phyloP scores from a whole-genome alignment of 1,140 invertebrate species.

The Andrena cerasifolii region DNA sequence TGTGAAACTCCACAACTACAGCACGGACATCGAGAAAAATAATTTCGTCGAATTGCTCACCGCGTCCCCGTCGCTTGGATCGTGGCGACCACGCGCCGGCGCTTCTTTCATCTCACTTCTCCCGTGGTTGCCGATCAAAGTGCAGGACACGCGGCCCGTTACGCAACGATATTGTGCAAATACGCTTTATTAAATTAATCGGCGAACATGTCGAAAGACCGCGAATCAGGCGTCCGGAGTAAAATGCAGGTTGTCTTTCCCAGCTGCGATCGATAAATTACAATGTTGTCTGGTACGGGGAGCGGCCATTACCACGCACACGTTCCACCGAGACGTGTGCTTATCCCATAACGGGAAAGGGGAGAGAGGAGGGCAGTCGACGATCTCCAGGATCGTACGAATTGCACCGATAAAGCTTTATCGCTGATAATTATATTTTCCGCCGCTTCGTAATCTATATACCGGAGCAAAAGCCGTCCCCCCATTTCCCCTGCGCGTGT shows the following conservation, averaged over 20 bases:
- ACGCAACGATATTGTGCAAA: slow-evolving; percentile 32
- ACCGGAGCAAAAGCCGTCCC: too few relatives aligned
- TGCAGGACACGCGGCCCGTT: slow-evolving; percentile 5
- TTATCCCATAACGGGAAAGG: background rate
- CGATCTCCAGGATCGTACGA: background rate
- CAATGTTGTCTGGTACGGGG: background rate
- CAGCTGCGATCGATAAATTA: slow-evolving; percentile 27
- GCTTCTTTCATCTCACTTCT: slow-evolving; percentile 25
- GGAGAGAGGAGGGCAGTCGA: too few relatives aligned
- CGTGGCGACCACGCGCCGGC: background rate
- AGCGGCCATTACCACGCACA: slow-evolving; percentile 6
- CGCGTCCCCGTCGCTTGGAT: background rate
- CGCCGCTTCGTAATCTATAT: background rate
- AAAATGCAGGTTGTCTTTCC: slow-evolving; percentile 2
- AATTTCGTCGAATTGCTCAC: slow-evolving; percentile 5
- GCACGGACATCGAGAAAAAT: too few relatives aligned
- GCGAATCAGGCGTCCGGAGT: background rate
- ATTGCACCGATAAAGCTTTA: slow-evolving; percentile 13
- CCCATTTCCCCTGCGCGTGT: background rate
- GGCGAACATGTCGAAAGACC: slow-evolving; percentile 2
- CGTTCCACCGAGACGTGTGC: background rate
- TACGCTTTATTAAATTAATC: slow-evolving; percentile 40
- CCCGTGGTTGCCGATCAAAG: background rate
- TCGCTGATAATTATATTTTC: slow-evolving; percentile 9
- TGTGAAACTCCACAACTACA: too few relatives aligned